Evolutionary conservation across 2,113 vertebrate species (phyloP).

Genomic region (Gopherus flavomarginatus): DNA sequence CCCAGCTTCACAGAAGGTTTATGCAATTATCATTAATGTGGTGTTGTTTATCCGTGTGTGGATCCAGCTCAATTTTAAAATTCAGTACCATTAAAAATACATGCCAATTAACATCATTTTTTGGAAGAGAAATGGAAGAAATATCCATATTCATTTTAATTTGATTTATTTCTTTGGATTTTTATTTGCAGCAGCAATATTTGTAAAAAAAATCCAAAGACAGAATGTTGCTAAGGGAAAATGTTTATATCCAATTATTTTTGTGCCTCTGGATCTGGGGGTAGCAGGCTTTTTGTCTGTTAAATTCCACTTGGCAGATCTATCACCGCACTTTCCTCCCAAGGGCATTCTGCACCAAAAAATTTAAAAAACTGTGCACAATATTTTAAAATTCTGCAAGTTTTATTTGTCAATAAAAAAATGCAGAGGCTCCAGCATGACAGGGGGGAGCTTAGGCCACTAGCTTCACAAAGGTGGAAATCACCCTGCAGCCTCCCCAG

Average conservation of each 20-base stretch:
- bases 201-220: not conserved
- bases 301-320: conserved; percentile 7
- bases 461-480: too few relatives aligned
- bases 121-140: not conserved
- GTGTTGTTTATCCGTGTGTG: conserved; percentile 43
- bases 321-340: not conserved
- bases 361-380: too few relatives aligned
- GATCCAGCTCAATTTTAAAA: conserved; percentile 52
- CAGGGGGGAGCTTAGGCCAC: too few relatives aligned
- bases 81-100: conserved; percentile 51
- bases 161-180: conserved; percentile 24
- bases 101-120: conserved; percentile 55
- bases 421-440: too few relatives aligned
- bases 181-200: not conserved
- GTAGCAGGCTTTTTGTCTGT: not conserved
- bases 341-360: too few relatives aligned
- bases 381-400: too few relatives aligned
- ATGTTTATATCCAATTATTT: not conserved
- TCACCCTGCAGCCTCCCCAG: too few relatives aligned
- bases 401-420: too few relatives aligned
- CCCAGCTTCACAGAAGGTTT: conserved; percentile 61
- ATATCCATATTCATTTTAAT: not conserved
- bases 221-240: not conserved
- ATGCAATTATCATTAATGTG: conserved; percentile 51
- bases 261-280: not conserved